Percentiles rank a stretch among this genome's conserved stretches.
phyloP scores from a whole-genome alignment of 2,888 invertebrate species.

The Nephrotoma appendiculata region DNA sequence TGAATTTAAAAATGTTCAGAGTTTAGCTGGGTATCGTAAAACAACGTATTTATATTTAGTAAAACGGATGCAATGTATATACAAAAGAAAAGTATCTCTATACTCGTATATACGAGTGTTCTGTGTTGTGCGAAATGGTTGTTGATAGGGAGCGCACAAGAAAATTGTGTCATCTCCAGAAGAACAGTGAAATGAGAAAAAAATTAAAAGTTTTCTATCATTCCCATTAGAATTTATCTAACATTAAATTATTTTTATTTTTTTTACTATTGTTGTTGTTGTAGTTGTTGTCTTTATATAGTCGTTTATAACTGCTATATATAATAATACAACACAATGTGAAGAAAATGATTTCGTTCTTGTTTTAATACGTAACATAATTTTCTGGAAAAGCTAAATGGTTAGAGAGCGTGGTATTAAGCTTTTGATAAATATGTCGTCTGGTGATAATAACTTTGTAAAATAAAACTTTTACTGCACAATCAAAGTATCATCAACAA shows the following conservation, averaged over 20 bases:
- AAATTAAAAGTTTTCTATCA: not conserved
- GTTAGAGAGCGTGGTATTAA: not conserved
- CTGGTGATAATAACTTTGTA: not conserved
- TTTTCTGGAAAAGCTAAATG: not conserved
- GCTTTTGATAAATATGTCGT: not conserved
- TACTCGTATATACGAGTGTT: not conserved
- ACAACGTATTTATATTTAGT: not conserved
- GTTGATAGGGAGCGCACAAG: not conserved
- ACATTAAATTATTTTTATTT: not conserved
- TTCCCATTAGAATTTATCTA: not conserved
- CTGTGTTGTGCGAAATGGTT: not conserved
- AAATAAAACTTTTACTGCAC: not conserved
- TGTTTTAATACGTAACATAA: not conserved
- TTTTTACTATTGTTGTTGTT: not conserved
- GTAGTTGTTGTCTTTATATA: not conserved
- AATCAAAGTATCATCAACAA: not conserved
- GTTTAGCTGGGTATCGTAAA: not conserved
- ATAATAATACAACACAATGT: not conserved
- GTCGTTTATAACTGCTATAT: not conserved
- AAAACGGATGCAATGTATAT: not conserved
- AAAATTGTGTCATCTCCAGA: not conserved
- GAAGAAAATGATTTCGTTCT: not conserved
- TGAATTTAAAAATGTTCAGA: not conserved
- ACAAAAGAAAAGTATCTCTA: not conserved
- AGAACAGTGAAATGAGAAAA: not conserved